These are phyloP conservation scores for Diadema setosum DNA, from an alignment of 35 echinoderm and acorn worm species.

Conservation along the genomic window DNA sequence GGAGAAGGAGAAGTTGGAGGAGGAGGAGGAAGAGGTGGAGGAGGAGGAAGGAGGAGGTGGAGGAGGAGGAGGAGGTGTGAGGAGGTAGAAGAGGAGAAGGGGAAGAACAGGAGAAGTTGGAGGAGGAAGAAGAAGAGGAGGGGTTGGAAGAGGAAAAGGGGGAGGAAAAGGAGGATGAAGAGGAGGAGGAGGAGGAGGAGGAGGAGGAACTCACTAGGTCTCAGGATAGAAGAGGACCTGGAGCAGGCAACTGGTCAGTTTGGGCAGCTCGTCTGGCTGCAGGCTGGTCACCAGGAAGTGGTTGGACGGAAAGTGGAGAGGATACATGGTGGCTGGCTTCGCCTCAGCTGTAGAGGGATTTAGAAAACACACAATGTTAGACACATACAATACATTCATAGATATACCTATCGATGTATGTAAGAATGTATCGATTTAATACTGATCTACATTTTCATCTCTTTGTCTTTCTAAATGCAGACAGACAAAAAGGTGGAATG, in stretches of 20 bases:
- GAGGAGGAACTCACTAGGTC: background rate
- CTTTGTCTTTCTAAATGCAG: too few species aligned
- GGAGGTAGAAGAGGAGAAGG: slow-evolving; percentile 39
- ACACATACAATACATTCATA: too few species aligned
- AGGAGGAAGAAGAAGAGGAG: too few species aligned
- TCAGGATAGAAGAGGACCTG: slow-evolving; percentile 58
- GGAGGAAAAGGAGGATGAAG: background rate
- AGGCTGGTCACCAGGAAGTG: slow-evolving; percentile 39
- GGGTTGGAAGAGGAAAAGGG: background rate
- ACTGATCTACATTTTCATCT: too few species aligned
- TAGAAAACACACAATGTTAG: too few species aligned
- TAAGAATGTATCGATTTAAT: too few species aligned
- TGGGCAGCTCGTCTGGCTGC: slow-evolving; percentile 27
- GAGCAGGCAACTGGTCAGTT: slow-evolving; percentile 22
- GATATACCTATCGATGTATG: too few species aligned
- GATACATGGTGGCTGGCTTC: slow-evolving; percentile 16
- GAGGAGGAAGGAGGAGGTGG: background rate
- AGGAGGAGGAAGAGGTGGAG: background rate
- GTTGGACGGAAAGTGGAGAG: slow-evolving; percentile 30
- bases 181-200: background rate
- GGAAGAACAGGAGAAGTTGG: too few species aligned
- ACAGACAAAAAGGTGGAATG: too few species aligned
- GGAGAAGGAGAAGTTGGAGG: background rate
- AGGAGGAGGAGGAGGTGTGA: background rate
- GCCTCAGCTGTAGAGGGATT: background rate